Evolutionary conservation across 1,140 invertebrate species (phyloP), one percentile per base, ranked within the genome.

Genomic region (Drusus annulatus): DNA sequence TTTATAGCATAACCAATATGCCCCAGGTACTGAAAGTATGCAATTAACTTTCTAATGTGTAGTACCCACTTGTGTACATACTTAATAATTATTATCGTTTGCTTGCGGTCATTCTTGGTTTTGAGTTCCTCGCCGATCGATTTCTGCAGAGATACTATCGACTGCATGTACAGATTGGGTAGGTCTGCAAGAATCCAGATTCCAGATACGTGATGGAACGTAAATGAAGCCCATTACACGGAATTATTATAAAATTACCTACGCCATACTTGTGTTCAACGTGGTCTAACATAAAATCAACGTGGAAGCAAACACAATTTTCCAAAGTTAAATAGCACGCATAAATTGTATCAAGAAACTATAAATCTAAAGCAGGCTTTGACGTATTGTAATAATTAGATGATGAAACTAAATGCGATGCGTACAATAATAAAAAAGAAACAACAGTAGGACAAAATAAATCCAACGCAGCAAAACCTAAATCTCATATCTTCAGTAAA

Each of bases 21-120:
- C 75, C 56, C 75, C 45, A 21, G 56, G 75, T 65, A 50, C 58
- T 50, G 31, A 31, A 51, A 36, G 45, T 51, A 62, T 16, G 75
- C 75, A 76, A 76, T 76, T 76, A 76, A 76, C 75, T 76, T 76
- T 76, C 75, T 76, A 76, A 76, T 76, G 75, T 63, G 75, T 45
- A 45, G 36, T 45, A 45, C 36, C 36, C 2, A 63, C 58, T 75
- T 56, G 31, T 50, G 71, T 28, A 28, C 25, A 2, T 28, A 5
- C 5, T 31, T 56, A 56, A 71, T 45, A 23, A 71, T 71, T 65
- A 71, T 69, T 50, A 51, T 51, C 31, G 69, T 56, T 31, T 60
- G 28, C 52, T 31, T 58, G 16, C 25, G 52, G 51, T 36, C 52
- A 28, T 31, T 16, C 54, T n/a, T n/a, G n/a, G n/a, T n/a, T n/a